Evolutionary conservation across 2,113 vertebrate species (phyloP).

Genomic region (Podiceps cristatus): DNA sequence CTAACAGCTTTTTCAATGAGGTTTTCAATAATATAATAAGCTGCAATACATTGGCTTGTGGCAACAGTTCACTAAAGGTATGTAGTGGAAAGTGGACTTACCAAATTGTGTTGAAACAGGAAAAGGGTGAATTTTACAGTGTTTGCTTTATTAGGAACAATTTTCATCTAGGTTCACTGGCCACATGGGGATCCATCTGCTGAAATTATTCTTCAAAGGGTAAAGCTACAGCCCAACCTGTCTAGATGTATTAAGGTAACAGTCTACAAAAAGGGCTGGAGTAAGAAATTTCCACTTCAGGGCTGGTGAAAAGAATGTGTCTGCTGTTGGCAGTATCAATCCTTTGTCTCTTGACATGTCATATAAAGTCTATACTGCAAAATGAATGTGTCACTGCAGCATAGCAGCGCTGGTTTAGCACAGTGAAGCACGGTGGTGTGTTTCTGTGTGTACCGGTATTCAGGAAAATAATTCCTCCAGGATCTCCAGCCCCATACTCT

Average conservation of each 20-base stretch:
- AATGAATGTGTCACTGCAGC: background rate
- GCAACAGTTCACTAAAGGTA: background rate
- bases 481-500: background rate
- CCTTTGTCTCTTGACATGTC: background rate
- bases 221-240: background rate
- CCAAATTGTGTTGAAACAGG: background rate
- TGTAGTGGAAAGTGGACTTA: background rate
- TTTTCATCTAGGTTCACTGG: background rate
- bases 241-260: background rate
- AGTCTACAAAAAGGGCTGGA: background rate
- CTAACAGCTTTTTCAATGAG: background rate
- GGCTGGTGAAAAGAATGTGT: background rate
- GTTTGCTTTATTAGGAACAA: slow-evolving; percentile 1
- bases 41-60: background rate
- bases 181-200: background rate
- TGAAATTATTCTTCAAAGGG: background rate
- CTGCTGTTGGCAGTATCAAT: background rate
- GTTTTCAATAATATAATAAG: background rate
- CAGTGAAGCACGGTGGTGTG: background rate
- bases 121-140: background rate
- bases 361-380: background rate
- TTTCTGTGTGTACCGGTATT: background rate
- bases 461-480: background rate
- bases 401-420: background rate
- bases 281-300: slow-evolving; percentile 21